Conservation (phyloP, 1,140 invertebrate species). For the Potamilus streckersoni region DNA sequence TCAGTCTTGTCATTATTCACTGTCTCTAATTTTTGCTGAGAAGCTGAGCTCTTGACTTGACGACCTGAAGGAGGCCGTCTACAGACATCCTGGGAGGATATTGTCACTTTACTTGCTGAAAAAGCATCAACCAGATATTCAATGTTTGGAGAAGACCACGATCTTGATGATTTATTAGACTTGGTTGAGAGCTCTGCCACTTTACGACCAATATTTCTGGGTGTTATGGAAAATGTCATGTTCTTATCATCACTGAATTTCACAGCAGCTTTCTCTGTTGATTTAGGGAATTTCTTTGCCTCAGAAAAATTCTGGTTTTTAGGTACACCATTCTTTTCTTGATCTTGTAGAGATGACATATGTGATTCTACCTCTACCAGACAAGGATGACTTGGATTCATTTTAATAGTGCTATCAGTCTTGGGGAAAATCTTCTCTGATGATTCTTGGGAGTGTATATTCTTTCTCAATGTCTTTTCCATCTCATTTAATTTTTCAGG, state of each 20-base stretch:
- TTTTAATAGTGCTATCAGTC: background rate
- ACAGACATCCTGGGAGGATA: background rate
- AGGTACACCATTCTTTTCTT: conserved; percentile 7
- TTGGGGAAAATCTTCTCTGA: background rate
- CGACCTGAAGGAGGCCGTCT: background rate
- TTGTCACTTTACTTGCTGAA: conserved; percentile 12
- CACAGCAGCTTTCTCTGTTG: conserved; percentile 31
- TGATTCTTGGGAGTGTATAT: background rate
- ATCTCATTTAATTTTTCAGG: conserved; percentile 1
- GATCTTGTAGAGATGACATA: conserved; percentile 15
- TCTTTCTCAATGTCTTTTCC: conserved; percentile 4
- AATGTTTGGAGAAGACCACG: conserved; percentile 23
- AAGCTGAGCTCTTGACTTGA: background rate
- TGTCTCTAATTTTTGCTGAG: background rate
- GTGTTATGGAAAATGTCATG: conserved; percentile 48
- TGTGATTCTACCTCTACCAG: conserved; percentile 17
- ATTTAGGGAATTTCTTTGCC: background rate
- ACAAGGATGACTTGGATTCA: conserved; percentile 11
- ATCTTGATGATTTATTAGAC: conserved; percentile 10
- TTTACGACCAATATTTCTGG: conserved; percentile 48
- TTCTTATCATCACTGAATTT: conserved; percentile 47
- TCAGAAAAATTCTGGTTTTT: background rate
- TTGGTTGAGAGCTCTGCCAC: conserved; percentile 29
- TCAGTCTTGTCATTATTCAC: background rate
- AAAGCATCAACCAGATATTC: conserved; percentile 22